Evolutionary conservation across 2,888 invertebrate genomes (phyloP), one percentile per base, ranked within the genome.

Genomic region (Phengaris arion): DNA sequence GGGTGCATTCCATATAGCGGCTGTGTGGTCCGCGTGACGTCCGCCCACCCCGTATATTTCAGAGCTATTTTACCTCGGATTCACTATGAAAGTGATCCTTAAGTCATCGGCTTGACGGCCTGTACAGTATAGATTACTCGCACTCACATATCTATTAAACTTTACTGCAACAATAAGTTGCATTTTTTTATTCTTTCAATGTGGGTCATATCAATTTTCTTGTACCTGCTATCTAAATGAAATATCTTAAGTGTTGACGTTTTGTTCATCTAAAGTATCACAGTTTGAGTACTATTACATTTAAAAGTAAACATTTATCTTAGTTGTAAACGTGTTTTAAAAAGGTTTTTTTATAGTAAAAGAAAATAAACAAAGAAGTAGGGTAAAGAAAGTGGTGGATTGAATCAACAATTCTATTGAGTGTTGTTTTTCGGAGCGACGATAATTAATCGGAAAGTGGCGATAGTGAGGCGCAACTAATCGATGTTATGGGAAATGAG

Each of bases 401-500:
- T 72, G 78, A 77, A 74, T 77, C 77, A 78, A 55, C 51, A 35
- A 76, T 74, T 76, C 69, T 79, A 80, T 76, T 83, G 85, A 79
- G 80, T 83, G 79, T 85, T 84, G 83, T 78, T 79, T 89, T 90
- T 80, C 82, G 83, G 89, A 87, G 85, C 89, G 83, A 77, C 76
- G 77, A 77, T 82, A 82, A 85, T 83, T 79, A 81, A 83, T 83
- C 86, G 84, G 85, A 85, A 85, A 85, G 84, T 85, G 84, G 78
- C 78, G 80, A 82, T 84, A 84, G 78, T 78, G 80, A 82, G 78
- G 82, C 83, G 82, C 82, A 81, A 81, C 84, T 77, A 86, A 89
- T 88, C 84, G 89, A 90, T 91, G 90, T 88, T 81, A 72, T 54
- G 72, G 72, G 22, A 54, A 69, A 86, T 85, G 88, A 85, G 81